phyloP scores from a whole-genome alignment of 2,113 vertebrate species.

The Jacana jacana region DNA sequence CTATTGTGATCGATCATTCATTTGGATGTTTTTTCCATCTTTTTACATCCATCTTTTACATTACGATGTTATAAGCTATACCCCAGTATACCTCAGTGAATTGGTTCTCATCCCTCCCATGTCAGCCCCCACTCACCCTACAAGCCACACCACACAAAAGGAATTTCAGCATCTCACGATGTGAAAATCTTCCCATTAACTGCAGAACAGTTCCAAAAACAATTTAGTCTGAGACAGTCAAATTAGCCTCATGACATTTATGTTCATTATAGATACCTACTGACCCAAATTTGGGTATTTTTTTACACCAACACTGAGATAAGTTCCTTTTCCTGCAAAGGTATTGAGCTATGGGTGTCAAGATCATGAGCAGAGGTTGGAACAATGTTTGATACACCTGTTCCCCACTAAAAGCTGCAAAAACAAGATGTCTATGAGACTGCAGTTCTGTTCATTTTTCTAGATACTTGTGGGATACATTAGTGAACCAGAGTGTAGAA shows the following conservation, averaged over 20 bases:
- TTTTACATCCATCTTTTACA: neutral
- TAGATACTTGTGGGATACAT: neutral
- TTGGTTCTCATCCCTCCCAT: neutral
- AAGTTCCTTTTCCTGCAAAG: neutral
- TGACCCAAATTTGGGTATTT: neutral
- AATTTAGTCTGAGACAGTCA: fast-evolving
- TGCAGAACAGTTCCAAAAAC: neutral
- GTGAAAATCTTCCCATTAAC: neutral
- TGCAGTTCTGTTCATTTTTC: neutral
- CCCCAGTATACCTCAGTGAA: neutral
- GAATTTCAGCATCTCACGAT: neutral
- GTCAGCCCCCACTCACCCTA: neutral
- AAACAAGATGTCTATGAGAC: neutral
- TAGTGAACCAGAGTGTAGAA: neutral
- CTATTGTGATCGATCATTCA: no score
- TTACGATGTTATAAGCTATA: neutral
- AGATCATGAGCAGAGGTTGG: neutral
- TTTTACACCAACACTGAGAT: neutral
- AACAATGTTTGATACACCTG: neutral
- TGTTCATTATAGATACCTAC: neutral
- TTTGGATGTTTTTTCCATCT: neutral
- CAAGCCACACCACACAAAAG: neutral
- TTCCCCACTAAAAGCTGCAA: neutral
- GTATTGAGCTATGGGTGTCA: neutral
- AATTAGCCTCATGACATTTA: neutral